Conservation (phyloP, 2,888 invertebrate genomes). For the Charanyca ferruginea region DNA sequence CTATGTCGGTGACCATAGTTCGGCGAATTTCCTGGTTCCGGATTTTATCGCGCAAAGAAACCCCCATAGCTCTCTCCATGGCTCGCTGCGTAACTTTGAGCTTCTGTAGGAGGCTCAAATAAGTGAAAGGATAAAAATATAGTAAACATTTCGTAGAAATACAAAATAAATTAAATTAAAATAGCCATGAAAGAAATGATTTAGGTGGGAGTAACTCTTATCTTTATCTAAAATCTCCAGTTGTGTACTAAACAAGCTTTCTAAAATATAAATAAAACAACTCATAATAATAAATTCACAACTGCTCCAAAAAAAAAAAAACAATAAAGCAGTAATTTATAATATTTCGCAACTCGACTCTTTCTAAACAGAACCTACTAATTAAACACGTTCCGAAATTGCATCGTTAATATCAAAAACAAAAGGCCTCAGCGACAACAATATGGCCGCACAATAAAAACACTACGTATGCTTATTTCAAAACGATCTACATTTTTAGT, state of each 20-base stretch:
- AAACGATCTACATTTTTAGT: conserved; percentile 72
- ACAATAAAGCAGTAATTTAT: conserved; percentile 19
- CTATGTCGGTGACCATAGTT: no score
- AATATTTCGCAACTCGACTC: conserved; percentile 14
- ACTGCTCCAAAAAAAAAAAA: conserved; percentile 18
- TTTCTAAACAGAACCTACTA: conserved; percentile 17
- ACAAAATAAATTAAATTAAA: not conserved
- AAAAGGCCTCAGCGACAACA: conserved; percentile 58
- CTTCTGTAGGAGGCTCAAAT: no score
- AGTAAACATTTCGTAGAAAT: not conserved
- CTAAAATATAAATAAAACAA: conserved; percentile 10
- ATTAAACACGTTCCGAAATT: conserved; percentile 50
- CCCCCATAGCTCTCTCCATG: no score
- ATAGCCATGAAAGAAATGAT: not conserved
- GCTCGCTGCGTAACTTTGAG: no score
- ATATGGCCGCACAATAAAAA: conserved; percentile 55
- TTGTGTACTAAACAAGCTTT: conserved; percentile 14
- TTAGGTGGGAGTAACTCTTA: conserved; percentile 12
- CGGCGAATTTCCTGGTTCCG: no score
- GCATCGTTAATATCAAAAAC: conserved; percentile 61
- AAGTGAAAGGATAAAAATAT: not conserved
- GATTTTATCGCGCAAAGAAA: no score
- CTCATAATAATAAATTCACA: conserved; percentile 15
- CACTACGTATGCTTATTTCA: conserved; percentile 68
- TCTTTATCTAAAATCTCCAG: not conserved